Evolutionary conservation across 2,113 vertebrate species (phyloP).

Genomic region (Tapirus terrestris): DNA sequence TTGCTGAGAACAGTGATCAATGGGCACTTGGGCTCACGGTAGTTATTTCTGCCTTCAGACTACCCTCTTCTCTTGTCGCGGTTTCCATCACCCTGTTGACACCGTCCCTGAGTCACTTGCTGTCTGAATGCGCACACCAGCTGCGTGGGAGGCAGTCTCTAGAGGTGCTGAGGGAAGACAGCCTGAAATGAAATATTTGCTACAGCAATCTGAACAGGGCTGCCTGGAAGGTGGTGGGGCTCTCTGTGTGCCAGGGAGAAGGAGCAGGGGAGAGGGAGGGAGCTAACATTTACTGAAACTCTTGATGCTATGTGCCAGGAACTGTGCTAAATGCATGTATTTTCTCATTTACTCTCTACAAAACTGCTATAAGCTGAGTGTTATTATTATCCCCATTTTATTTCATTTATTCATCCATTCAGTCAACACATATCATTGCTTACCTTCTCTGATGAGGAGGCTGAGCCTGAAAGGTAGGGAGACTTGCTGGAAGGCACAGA

Average conservation of each 20-base stretch:
- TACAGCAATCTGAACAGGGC: constrained; percentile 39
- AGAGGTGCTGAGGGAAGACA: constrained; percentile 62
- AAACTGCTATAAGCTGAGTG: not conserved
- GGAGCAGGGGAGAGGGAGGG: not conserved
- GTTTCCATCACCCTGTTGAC: constrained; percentile 65
- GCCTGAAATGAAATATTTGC: constrained; percentile 69
- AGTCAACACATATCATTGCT: not conserved
- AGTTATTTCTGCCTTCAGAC: constrained; percentile 56
- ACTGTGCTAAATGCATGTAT: not conserved
- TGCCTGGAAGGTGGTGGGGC: not conserved
- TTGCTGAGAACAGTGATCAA: not conserved
- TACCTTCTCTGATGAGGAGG: not conserved
- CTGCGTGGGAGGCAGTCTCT: constrained; percentile 63
- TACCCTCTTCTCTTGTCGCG: not conserved
- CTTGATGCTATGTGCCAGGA: not conserved
- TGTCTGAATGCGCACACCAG: constrained; percentile 25
- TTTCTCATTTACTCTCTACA: not conserved
- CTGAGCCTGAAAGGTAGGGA: not conserved
- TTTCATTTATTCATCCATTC: not conserved
- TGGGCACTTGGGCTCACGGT: not conserved
- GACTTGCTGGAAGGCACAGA: not conserved
- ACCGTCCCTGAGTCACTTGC: constrained; percentile 60
- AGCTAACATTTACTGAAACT: not conserved
- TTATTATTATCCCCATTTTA: not conserved
- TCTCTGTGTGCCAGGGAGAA: not conserved